phyloP scores from a whole-genome alignment of 2,113 vertebrate species.

The Menidia beryllina region DNA sequence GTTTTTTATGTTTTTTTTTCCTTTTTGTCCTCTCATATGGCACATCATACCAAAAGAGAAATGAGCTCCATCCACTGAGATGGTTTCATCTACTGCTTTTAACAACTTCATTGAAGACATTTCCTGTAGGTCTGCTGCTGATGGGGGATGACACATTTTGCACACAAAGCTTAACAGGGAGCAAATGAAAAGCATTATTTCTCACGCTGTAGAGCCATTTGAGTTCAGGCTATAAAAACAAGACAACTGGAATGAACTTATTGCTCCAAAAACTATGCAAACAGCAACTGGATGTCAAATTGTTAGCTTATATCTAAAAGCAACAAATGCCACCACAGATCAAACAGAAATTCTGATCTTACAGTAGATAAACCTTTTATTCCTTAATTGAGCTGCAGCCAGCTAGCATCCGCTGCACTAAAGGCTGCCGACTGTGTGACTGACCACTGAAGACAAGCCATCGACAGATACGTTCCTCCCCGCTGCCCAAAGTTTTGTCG shows the following conservation, averaged over 20 bases:
- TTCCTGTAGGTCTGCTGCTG: slow-evolving; percentile 2
- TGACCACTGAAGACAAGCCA: slow-evolving; percentile 38
- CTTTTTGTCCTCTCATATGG: slow-evolving; percentile 40
- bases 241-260: slow-evolving; percentile 24
- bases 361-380: slow-evolving; percentile 33
- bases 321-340: slow-evolving; percentile 27
- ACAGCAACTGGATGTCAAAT: slow-evolving; percentile 37
- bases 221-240: slow-evolving; percentile 13
- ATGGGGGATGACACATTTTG: slow-evolving; percentile 9
- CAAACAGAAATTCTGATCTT: slow-evolving; percentile 32
- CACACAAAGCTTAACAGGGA: slow-evolving; percentile 13
- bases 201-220: slow-evolving; percentile 1
- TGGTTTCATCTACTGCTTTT: slow-evolving; percentile 26
- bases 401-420: slow-evolving; percentile 41
- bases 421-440: slow-evolving; percentile 29
- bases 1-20: slow-evolving; percentile 15
- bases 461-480: slow-evolving; percentile 35
- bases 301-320: slow-evolving; percentile 27
- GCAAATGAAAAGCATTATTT: slow-evolving; percentile 32
- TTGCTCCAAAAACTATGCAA: slow-evolving; percentile 26
- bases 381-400: slow-evolving; percentile 12
- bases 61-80: slow-evolving; percentile 26
- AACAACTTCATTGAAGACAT: slow-evolving; percentile 48
- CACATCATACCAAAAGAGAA: slow-evolving; percentile 42
- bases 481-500: slow-evolving; percentile 32